Percentiles rank a stretch among this genome's conserved stretches.
phyloP scores from a whole-genome alignment of 2,797 vertebrate genomes.

The Schizopygopsis malacanthus region DNA sequence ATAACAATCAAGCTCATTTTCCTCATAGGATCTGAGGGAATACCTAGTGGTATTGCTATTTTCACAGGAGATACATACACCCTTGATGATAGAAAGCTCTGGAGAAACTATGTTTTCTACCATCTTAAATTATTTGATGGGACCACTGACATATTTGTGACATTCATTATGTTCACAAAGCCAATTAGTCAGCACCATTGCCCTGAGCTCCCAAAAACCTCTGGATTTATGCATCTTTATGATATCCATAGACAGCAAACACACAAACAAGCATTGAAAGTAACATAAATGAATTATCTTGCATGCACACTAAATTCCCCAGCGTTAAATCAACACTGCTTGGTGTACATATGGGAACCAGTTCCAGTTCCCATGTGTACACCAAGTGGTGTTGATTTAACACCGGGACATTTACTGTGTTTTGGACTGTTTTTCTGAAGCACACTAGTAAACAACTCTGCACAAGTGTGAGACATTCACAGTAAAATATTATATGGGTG shows the following conservation, averaged over 20 bases:
- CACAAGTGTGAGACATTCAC: not conserved
- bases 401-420: not conserved
- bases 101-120: not conserved
- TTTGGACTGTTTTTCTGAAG: not conserved
- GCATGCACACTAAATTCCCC: not conserved
- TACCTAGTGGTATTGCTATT: constrained; percentile 20
- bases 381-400: no score
- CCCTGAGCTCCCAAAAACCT: not conserved
- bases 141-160: not conserved
- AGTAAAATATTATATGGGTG: not conserved
- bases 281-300: not conserved
- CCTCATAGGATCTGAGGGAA: constrained; percentile 12
- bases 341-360: no score
- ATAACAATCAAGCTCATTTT: constrained; percentile 19
- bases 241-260: not conserved
- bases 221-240: not conserved
- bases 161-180: not conserved
- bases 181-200: not conserved
- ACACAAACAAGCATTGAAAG: not conserved
- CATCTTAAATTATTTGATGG: not conserved
- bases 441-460: not conserved
- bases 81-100: not conserved
- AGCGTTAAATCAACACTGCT: no score
- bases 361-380: no score
- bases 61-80: constrained; percentile 20